Evolutionary conservation across 2,888 invertebrate species (phyloP).

Genomic region (Marasmarcha lunaedactyla): DNA sequence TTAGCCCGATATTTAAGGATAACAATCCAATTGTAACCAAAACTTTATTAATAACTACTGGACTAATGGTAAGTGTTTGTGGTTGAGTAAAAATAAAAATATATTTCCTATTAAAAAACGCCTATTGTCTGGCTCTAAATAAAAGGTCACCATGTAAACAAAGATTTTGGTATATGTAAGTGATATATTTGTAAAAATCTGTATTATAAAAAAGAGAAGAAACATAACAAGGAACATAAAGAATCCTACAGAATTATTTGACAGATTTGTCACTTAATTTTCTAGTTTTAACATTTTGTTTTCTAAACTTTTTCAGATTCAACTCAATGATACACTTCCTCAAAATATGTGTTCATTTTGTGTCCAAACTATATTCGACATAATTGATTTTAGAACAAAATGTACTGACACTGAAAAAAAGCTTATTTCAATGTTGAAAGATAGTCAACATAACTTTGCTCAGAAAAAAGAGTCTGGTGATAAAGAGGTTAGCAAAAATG

Average conservation of each 20-base stretch:
- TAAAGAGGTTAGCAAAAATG: too few relatives aligned
- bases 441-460: too few relatives aligned
- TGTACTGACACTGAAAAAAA: conserved; percentile 24
- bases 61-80: conserved; percentile 23
- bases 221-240: too few relatives aligned
- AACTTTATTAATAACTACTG: conserved; percentile 21
- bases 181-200: too few relatives aligned
- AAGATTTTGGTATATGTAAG: too few relatives aligned
- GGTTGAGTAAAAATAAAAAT: not conserved
- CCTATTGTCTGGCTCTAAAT: too few relatives aligned
- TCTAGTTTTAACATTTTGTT: not conserved
- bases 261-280: not conserved
- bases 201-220: too few relatives aligned
- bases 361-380: conserved; percentile 17
- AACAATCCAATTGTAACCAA: conserved; percentile 13
- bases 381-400: conserved; percentile 26
- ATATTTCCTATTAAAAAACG: too few relatives aligned
- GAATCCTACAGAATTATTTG: too few relatives aligned
- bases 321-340: conserved; percentile 26
- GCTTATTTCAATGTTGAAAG: conserved; percentile 7
- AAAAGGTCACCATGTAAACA: too few relatives aligned
- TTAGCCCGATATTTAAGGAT: conserved; percentile 25
- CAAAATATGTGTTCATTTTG: conserved; percentile 31
- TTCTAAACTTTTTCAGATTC: conserved; percentile 20
- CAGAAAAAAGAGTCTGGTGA: too few relatives aligned